Base-by-base conservation (phyloP, 37 sponge, comb jelly and placozoan genomes). In the Tethya wilhelma region DNA sequence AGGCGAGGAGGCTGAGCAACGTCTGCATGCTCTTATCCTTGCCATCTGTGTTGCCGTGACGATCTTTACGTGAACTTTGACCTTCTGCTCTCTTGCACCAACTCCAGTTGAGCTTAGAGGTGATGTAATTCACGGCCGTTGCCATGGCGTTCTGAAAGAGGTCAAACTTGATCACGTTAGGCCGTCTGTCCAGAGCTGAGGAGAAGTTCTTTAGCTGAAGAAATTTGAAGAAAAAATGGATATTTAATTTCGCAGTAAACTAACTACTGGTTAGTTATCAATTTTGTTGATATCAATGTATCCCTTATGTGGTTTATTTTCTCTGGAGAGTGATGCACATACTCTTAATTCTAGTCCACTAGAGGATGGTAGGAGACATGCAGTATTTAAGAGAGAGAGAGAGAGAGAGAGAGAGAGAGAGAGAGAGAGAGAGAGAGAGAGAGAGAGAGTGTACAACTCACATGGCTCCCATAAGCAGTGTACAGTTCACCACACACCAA, bases 141-240 rank as follows among this genome's bases (percentile, higher is more conserved):
- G 67, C 79, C 69, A 79, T 69, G 1, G 79, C 33, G 40, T 79
- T 65, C 39, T 79, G 69, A 29, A 25, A 79, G 9, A 56, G 28
- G 53, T 79, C 69, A 66, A 67, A 67, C 5, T 56, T 29, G 9
- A 79, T 5, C 31, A 63, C 56, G 11, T 19, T 6, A 11, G 1
- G 8, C 40, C 22, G 1, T 38, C 4, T 33, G 43, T 60, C 75
- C 1, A 53, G 56, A 7, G 73, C 28, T 7, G 31, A 12, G 19
- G n/a, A 6, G n/a, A n/a, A n/a, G n/a, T n/a, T n/a, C n/a, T n/a
- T n/a, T n/a, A n/a, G n/a, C n/a, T n/a, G n/a, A n/a, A n/a, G n/a
- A n/a, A n/a, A n/a, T n/a, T n/a, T n/a, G n/a, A n/a, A n/a, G n/a
- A n/a, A n/a, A n/a, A n/a, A n/a, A n/a, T n/a, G n/a, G n/a, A n/a